Conservation (phyloP, 2,888 invertebrate species). For the Osmoderma eremita region DNA sequence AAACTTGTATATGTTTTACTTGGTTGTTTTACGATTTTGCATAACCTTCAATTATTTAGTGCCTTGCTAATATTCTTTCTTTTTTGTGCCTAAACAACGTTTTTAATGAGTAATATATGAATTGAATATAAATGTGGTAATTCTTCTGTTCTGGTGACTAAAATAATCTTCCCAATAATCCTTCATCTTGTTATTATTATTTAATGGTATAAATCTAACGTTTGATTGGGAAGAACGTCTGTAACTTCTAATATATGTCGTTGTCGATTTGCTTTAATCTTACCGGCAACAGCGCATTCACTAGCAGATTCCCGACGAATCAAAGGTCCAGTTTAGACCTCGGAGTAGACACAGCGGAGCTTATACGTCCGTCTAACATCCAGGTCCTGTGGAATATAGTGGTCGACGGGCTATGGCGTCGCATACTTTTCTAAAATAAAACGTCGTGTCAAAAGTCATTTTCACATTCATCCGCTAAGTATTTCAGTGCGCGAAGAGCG, state of each 20-base stretch:
- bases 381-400: too few relatives aligned
- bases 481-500: slow-evolving; percentile 49
- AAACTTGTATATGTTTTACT: too few relatives aligned
- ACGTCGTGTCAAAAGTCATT: slow-evolving; percentile 46
- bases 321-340: not conserved
- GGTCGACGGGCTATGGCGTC: slow-evolving; percentile 4
- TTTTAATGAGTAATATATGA: too few relatives aligned
- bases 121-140: too few relatives aligned
- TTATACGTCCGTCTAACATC: not conserved
- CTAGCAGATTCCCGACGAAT: slow-evolving; percentile 1
- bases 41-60: too few relatives aligned
- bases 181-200: too few relatives aligned
- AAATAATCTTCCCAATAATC: too few relatives aligned
- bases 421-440: slow-evolving; percentile 35
- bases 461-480: slow-evolving; percentile 57
- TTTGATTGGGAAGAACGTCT: slow-evolving; percentile 3
- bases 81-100: too few relatives aligned
- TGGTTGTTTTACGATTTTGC: too few relatives aligned
- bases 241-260: slow-evolving; percentile 23
- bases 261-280: slow-evolving; percentile 30
- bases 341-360: not conserved
- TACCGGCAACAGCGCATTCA: slow-evolving; percentile 24
- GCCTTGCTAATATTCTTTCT: too few relatives aligned
- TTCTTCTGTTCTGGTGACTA: too few relatives aligned
- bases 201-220: slow-evolving; percentile 1